These are phyloP conservation scores for Tokudaia tokunoshimensis DNA, from an alignment of 2,797 vertebrate species.

Conservation along the genomic window DNA sequence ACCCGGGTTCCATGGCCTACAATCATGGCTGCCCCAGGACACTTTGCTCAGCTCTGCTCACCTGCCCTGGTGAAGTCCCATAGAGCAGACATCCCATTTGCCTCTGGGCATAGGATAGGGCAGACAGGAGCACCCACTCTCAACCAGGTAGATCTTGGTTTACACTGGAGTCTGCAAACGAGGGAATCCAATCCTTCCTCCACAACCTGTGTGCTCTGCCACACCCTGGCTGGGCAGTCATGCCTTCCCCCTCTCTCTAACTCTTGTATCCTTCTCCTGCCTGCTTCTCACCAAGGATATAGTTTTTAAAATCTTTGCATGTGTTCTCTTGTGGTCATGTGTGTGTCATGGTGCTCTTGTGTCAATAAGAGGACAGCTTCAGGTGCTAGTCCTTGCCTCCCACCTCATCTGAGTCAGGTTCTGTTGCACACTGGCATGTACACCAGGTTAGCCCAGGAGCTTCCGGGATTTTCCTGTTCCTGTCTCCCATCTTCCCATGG, in stretches of 20 bases:
- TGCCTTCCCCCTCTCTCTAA: not conserved
- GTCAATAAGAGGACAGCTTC: not conserved
- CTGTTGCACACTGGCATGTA: not conserved
- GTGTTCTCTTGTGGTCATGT: too few species aligned
- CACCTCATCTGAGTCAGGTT: not conserved
- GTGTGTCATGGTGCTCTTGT: not conserved
- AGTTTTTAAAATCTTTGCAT: not conserved
- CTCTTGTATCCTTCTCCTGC: not conserved
- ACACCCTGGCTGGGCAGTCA: too few species aligned
- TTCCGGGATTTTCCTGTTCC: not conserved
- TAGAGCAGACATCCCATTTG: not conserved
- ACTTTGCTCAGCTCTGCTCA: not conserved
- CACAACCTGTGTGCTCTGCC: not conserved
- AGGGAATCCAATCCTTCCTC: not conserved
- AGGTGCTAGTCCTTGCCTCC: not conserved
- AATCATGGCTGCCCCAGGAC: too few species aligned
- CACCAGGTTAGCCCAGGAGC: not conserved
- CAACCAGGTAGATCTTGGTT: not conserved
- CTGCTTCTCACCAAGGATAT: not conserved
- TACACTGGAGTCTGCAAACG: not conserved
- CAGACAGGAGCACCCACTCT: not conserved
- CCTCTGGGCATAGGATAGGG: not conserved
- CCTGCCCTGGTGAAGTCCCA: not conserved
- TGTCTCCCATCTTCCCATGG: not conserved
- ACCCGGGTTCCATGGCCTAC: not conserved